Evolutionary conservation across 2,888 invertebrate species (phyloP).

Genomic region (Urechis unicinctus): DNA sequence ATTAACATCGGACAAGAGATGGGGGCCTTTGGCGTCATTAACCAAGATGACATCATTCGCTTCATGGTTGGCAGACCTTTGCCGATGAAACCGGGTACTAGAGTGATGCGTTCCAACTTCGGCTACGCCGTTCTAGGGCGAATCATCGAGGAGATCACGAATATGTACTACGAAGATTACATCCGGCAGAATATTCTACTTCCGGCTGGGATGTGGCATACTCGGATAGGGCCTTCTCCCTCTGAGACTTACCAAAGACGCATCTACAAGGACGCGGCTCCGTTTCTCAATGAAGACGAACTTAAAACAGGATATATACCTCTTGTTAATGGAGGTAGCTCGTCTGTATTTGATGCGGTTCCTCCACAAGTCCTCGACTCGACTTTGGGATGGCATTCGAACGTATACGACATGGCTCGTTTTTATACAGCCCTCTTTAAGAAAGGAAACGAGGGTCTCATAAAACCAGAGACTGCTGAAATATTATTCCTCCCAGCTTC

Average conservation of each 20-base stretch:
- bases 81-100: constrained; percentile 33
- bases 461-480: constrained; percentile 25
- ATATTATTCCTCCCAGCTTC: constrained; percentile 11
- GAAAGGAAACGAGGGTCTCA: constrained; percentile 22
- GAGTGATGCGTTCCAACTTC: constrained; percentile 33
- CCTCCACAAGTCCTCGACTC: constrained; percentile 30
- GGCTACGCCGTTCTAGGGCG: constrained; percentile 37
- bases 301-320: background rate
- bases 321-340: background rate
- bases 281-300: constrained; percentile 1
- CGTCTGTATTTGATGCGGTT: constrained; percentile 11
- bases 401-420: constrained; percentile 35
- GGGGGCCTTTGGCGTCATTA: constrained; percentile 18
- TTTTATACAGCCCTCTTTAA: constrained; percentile 26
- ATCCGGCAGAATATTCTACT: constrained; percentile 24
- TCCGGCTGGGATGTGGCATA: constrained; percentile 45
- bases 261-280: too few relatives aligned
- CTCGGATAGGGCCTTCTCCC: constrained; percentile 25
- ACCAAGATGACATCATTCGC: constrained; percentile 27
- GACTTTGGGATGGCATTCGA: constrained; percentile 40
- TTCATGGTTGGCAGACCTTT: constrained; percentile 34
- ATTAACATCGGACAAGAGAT: constrained; percentile 32
- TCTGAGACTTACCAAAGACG: background rate
- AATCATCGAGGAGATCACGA: constrained; percentile 33
- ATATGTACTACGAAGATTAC: constrained; percentile 27